phyloP scores from a whole-genome alignment of 2,888 invertebrate genomes.

The Lasioglossum morio region DNA sequence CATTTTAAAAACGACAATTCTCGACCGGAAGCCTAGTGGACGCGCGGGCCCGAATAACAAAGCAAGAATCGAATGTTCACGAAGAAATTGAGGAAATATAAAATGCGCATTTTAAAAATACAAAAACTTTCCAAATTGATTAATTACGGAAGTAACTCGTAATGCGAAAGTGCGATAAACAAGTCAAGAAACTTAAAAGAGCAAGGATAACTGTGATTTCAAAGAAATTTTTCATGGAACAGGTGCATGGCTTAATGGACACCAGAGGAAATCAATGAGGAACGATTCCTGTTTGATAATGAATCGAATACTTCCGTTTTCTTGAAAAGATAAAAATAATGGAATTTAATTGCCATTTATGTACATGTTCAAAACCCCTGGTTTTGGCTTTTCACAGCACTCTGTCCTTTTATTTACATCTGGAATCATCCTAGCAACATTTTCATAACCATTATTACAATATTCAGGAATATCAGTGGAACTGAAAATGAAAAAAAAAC shows the following conservation, averaged over 20 bases:
- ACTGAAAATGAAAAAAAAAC: constrained; percentile 89
- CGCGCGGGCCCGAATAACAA: not conserved
- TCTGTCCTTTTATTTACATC: constrained; percentile 47
- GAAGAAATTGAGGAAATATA: not conserved
- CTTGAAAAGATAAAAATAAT: constrained; percentile 56
- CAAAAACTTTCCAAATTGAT: not conserved
- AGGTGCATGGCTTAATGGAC: not conserved
- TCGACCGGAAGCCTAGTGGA: constrained; percentile 1
- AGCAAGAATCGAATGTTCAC: not conserved
- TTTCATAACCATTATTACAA: constrained; percentile 94
- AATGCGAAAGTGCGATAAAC: not conserved
- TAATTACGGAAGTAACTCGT: not conserved
- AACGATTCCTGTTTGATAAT: not conserved
- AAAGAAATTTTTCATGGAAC: not conserved
- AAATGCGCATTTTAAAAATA: not conserved
- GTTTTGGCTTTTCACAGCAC: constrained; percentile 45
- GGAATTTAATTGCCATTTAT: constrained; percentile 55
- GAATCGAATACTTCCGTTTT: constrained; percentile 4
- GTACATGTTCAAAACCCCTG: constrained; percentile 30
- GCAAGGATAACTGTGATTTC: not conserved
- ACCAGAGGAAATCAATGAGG: not conserved
- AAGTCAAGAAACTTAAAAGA: not conserved
- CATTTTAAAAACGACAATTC: not conserved
- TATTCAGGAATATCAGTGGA: constrained; percentile 96
- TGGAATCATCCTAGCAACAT: constrained; percentile 90